Conservation (phyloP, 2,888 invertebrate species). For the Linnaemya vulpina region DNA sequence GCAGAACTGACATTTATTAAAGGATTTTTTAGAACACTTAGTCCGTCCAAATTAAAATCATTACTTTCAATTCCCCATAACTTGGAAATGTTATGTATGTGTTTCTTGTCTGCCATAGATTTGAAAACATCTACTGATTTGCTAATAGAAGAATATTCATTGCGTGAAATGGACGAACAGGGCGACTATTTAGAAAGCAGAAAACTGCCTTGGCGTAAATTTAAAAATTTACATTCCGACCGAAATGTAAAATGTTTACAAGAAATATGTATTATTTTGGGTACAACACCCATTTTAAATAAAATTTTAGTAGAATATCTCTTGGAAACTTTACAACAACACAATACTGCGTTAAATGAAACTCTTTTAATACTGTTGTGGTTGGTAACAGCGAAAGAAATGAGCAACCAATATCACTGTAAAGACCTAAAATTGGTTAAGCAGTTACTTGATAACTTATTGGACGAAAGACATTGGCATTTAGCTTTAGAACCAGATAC, state of each 20-base stretch:
- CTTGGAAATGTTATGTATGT: constrained; percentile 85
- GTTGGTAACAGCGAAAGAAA: constrained; percentile 74
- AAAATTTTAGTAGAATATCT: constrained; percentile 86
- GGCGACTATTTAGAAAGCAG: constrained; percentile 80
- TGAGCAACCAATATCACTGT: constrained; percentile 47
- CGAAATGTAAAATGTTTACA: constrained; percentile 84
- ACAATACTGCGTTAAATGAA: constrained; percentile 85
- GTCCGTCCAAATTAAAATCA: constrained; percentile 84
- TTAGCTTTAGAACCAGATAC: constrained; percentile 79
- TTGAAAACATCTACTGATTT: constrained; percentile 84
- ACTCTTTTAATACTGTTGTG: constrained; percentile 81
- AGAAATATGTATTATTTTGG: constrained; percentile 85
- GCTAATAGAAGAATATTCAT: constrained; percentile 84
- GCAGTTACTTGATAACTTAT: constrained; percentile 78
- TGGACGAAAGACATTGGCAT: constrained; percentile 80
- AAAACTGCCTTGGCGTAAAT: constrained; percentile 86
- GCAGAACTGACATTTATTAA: constrained; percentile 86
- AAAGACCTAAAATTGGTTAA: constrained; percentile 74
- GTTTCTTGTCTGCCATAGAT: constrained; percentile 85
- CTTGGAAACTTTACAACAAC: constrained; percentile 85
- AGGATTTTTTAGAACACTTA: constrained; percentile 87
- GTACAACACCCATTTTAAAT: constrained; percentile 84
- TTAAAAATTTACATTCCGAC: constrained; percentile 85
- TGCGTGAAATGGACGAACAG: constrained; percentile 79
- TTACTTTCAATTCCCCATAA: constrained; percentile 84